Conservation (phyloP, 2,888 invertebrate genomes). For the Sisyra nigra region DNA sequence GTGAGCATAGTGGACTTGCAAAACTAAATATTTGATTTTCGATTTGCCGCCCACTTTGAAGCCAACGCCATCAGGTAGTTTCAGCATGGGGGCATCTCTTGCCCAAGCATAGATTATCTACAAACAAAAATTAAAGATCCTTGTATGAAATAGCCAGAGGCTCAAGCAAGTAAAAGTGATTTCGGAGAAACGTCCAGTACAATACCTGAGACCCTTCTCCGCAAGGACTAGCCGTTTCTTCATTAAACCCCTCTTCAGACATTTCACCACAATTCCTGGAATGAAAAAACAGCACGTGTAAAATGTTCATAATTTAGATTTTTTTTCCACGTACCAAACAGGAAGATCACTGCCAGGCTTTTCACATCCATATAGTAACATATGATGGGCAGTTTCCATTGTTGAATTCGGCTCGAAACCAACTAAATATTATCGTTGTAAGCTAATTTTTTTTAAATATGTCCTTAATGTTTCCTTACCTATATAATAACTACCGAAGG, state of each 20-base stretch:
- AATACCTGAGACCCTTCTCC: slow-evolving; percentile 49
- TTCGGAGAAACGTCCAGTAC: no score
- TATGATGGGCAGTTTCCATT: slow-evolving; percentile 84
- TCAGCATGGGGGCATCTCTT: slow-evolving; percentile 68
- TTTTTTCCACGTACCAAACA: slow-evolving; percentile 48
- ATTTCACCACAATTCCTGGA: slow-evolving; percentile 89
- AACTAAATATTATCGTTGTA: slow-evolving; percentile 34
- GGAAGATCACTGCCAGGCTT: slow-evolving; percentile 54
- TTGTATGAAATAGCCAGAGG: background rate
- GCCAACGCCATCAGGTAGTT: slow-evolving; percentile 74
- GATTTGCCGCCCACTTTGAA: slow-evolving; percentile 80
- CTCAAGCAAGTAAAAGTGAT: slow-evolving; percentile 9
- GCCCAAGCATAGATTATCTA: slow-evolving; percentile 93
- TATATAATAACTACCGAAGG: slow-evolving; percentile 61
- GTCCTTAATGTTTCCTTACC: slow-evolving; percentile 39
- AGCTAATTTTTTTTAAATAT: slow-evolving; percentile 2
- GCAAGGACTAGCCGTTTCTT: slow-evolving; percentile 56
- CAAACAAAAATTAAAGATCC: slow-evolving; percentile 12
- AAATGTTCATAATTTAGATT: background rate
- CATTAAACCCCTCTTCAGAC: slow-evolving; percentile 36
- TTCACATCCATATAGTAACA: slow-evolving; percentile 80
- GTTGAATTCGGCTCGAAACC: slow-evolving; percentile 87
- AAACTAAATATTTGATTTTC: slow-evolving; percentile 71
- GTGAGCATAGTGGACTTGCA: slow-evolving; percentile 82
- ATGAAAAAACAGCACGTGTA: slow-evolving; percentile 9